phyloP scores from a whole-genome alignment of 2,113 vertebrate species.

The Ginglymostoma cirratum region DNA sequence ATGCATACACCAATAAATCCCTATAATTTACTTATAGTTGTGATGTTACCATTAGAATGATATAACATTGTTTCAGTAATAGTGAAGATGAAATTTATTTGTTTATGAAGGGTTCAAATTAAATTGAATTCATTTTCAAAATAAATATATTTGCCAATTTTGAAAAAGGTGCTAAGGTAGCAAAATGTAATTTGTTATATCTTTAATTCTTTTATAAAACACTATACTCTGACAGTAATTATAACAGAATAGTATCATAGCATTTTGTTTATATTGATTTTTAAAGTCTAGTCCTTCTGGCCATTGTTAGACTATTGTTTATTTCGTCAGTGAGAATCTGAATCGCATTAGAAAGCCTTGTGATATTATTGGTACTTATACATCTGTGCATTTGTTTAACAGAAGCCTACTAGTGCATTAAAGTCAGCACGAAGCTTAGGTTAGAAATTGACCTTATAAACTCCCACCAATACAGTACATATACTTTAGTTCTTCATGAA shows the following conservation, averaged over 20 bases:
- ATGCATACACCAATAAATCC: not conserved
- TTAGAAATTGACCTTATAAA: not conserved
- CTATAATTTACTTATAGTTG: not conserved
- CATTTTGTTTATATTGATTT: conserved; percentile 28
- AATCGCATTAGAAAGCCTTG: conserved; percentile 1
- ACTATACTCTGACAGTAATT: conserved; percentile 27
- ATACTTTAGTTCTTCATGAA: not conserved
- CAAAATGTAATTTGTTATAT: conserved; percentile 24
- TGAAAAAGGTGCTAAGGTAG: conserved; percentile 6
- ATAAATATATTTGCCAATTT: conserved; percentile 29
- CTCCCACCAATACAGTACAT: not conserved
- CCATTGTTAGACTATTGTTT: conserved; percentile 18
- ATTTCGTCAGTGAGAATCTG: conserved; percentile 12
- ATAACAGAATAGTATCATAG: conserved; percentile 23
- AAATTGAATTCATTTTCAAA: conserved; percentile 20
- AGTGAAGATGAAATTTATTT: conserved; percentile 1
- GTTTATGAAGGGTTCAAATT: conserved; percentile 12
- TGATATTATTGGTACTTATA: not conserved
- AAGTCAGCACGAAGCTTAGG: not conserved
- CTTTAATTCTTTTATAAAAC: conserved; percentile 22
- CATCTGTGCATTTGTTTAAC: not conserved
- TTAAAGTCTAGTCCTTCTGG: conserved; percentile 29
- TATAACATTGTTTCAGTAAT: not conserved
- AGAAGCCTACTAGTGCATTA: not conserved
- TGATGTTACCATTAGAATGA: not conserved